phyloP scores from a whole-genome alignment of 2,113 vertebrate species.

The Nanger granti region DNA sequence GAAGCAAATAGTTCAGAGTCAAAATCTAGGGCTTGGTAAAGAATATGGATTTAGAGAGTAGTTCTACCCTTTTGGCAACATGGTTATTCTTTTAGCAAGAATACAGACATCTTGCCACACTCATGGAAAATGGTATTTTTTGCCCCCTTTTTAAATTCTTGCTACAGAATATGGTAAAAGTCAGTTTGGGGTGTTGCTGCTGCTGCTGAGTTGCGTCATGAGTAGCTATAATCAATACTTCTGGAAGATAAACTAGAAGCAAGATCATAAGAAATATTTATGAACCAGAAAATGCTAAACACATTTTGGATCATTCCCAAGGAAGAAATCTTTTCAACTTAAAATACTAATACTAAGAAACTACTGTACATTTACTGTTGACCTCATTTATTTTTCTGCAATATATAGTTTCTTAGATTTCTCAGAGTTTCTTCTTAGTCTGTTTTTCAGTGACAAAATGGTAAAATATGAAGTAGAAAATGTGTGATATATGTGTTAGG shows the following conservation, averaged over 20 bases:
- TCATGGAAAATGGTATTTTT: neutral
- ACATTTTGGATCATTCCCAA: neutral
- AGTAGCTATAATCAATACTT: neutral
- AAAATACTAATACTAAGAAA: neutral
- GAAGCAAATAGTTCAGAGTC: neutral
- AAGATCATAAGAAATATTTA: conserved; percentile 2
- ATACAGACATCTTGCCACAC: neutral
- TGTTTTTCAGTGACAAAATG: neutral
- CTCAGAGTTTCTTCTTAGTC: neutral
- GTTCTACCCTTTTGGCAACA: neutral
- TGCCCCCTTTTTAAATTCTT: neutral
- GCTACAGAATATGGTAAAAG: neutral
- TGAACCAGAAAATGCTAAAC: neutral
- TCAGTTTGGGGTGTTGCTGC: neutral
- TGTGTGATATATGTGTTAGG: neutral
- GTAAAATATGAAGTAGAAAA: conserved; percentile 43
- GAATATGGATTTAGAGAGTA: neutral
- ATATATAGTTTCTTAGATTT: neutral
- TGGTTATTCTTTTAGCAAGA: neutral
- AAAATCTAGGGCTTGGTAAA: conserved; percentile 7
- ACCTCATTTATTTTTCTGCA: neutral
- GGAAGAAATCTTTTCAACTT: neutral
- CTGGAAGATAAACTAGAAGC: neutral
- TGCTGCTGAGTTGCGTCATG: neutral
- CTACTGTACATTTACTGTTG: neutral